Evolutionary conservation across 2,888 invertebrate genomes (phyloP).

Genomic region (Nomada hirtipes): DNA sequence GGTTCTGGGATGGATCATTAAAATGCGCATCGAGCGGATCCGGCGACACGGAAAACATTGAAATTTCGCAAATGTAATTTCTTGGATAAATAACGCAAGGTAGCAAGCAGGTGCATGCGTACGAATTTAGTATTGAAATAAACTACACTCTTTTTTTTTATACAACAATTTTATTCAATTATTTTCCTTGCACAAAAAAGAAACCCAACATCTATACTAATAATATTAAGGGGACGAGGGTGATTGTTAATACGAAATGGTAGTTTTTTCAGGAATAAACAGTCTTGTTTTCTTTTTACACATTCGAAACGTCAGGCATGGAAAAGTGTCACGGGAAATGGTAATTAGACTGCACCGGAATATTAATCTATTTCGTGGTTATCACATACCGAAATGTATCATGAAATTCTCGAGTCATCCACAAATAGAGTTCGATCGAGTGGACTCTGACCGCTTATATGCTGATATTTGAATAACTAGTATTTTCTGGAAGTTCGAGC

Average conservation of each 20-base stretch:
- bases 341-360: slow-evolving; percentile 1
- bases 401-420: not conserved
- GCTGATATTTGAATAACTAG: not conserved
- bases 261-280: not conserved
- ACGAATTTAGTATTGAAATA: not conserved
- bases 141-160: not conserved
- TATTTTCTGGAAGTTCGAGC: not conserved
- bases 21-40: not conserved
- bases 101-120: not conserved
- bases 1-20: not conserved
- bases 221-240: not conserved
- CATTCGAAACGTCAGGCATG: not conserved
- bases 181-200: not conserved
- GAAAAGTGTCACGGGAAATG: not conserved
- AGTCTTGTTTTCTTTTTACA: not conserved
- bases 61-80: not conserved
- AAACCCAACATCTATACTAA: not conserved
- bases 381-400: not conserved
- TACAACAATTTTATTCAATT: not conserved
- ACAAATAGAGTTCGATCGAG: not conserved
- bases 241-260: not conserved
- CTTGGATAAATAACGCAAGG: not conserved
- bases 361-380: slow-evolving; percentile 35
- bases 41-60: not conserved
- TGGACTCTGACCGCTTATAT: not conserved